Conservation (phyloP, 1,140 invertebrate genomes). For the Achroia grisella region DNA sequence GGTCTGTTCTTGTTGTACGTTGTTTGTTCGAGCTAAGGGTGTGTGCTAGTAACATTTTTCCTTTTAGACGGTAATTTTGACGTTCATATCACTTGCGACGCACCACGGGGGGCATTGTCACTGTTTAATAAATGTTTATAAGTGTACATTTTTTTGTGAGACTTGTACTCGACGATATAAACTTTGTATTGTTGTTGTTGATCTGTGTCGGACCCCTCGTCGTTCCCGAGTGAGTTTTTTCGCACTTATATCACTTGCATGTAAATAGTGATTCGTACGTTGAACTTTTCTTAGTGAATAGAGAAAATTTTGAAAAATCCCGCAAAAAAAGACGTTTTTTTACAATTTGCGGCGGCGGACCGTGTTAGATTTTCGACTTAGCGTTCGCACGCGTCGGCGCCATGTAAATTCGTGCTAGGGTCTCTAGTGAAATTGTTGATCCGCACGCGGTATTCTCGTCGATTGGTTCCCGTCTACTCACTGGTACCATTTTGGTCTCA, state of each 20-base stretch:
- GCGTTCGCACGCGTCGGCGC: conserved; percentile 24
- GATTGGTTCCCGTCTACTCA: too few relatives aligned
- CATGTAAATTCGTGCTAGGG: conserved; percentile 52
- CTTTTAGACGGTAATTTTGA: conserved; percentile 60
- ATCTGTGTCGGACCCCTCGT: conserved; percentile 44
- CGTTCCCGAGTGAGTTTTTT: conserved; percentile 41
- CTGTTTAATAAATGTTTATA: conserved; percentile 23
- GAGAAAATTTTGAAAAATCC: conserved; percentile 33
- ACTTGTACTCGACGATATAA: conserved; percentile 42
- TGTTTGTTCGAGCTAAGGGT: conserved; percentile 7
- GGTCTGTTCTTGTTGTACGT: conserved; percentile 52
- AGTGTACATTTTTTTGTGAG: conserved; percentile 46
- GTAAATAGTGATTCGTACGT: conserved; percentile 42
- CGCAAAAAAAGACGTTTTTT: conserved; percentile 45
- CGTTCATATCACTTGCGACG: conserved; percentile 50
- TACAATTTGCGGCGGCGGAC: conserved; percentile 40
- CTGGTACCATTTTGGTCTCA: too few relatives aligned
- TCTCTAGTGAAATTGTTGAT: conserved; percentile 39
- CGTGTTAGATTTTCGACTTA: conserved; percentile 43
- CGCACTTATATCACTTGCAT: conserved; percentile 51
- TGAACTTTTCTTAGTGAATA: conserved; percentile 39
- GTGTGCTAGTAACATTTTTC: conserved; percentile 32
- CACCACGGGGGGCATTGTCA: conserved; percentile 47
- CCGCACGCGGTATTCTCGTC: too few relatives aligned
- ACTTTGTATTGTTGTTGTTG: conserved; percentile 44